phyloP scores from a whole-genome alignment of 2,888 invertebrate species.

The Drosophila birchii region DNA sequence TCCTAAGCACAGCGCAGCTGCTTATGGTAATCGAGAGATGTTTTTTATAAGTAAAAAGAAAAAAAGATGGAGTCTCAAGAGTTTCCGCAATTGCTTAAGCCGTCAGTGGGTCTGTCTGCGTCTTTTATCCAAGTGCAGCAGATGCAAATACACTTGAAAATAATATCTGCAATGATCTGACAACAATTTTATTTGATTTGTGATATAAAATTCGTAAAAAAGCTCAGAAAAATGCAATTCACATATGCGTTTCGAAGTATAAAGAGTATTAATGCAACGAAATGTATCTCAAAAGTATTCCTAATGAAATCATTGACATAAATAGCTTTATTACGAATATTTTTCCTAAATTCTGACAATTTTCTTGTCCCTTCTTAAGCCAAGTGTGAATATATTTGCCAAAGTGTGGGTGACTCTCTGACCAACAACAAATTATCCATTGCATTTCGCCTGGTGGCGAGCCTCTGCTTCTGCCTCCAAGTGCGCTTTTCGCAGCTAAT shows the following conservation, averaged over 20 bases:
- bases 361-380: not conserved
- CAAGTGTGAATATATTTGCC: constrained; percentile 4
- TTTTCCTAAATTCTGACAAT: no score
- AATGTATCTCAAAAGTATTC: no score
- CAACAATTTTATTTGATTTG: not conserved
- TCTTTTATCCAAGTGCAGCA: constrained; percentile 2
- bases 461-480: constrained; percentile 50
- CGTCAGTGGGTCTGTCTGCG: constrained; percentile 22
- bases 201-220: not conserved
- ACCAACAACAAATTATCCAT: constrained; percentile 60
- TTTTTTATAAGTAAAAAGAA: not conserved
- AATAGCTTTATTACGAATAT: no score
- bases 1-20: constrained; percentile 39
- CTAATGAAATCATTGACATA: no score
- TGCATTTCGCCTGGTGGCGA: constrained; percentile 47
- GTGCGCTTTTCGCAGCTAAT: constrained; percentile 79
- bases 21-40: constrained; percentile 34
- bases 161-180: not conserved
- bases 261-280: no score
- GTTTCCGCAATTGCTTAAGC: constrained; percentile 27
- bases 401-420: constrained; percentile 35
- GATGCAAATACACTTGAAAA: not conserved
- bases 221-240: no score
- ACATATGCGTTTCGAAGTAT: no score
- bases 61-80: constrained; percentile 5